Conservation (phyloP, 2,797 vertebrate species). For the Pseudochaenichthys georgianus region DNA sequence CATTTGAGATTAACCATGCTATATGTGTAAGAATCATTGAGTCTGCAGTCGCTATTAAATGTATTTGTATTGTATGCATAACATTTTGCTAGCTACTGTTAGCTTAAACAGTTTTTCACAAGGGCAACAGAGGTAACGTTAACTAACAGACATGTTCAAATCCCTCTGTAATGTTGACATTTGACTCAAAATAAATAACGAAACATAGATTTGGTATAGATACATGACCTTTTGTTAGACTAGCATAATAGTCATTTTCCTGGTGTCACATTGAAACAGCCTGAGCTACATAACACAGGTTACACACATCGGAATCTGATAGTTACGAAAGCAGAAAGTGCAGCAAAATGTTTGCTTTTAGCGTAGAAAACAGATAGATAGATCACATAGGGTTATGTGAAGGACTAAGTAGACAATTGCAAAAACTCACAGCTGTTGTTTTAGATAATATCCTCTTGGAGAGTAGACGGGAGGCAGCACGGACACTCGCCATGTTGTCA, state of each 20-base stretch:
- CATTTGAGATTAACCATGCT: rapidly evolving
- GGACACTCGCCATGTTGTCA: slow-evolving; percentile 76
- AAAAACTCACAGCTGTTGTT: slow-evolving; percentile 68
- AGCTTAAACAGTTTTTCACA: slow-evolving; percentile 20
- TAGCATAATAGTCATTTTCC: not conserved
- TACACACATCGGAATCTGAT: slow-evolving; percentile 64
- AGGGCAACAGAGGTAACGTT: slow-evolving; percentile 30
- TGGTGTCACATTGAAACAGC: slow-evolving; percentile 74
- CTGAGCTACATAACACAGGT: slow-evolving; percentile 67
- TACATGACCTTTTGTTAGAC: rapidly evolving
- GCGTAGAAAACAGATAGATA: not conserved
- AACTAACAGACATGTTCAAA: not conserved
- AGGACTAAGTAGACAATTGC: rapidly evolving
- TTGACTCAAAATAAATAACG: not conserved
- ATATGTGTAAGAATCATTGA: not conserved
- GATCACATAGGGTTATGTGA: rapidly evolving
- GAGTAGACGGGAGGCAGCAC: slow-evolving; percentile 70
- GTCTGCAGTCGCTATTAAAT: not conserved
- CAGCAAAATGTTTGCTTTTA: not conserved
- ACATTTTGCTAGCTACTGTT: not conserved
- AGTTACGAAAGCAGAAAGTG: slow-evolving; percentile 61
- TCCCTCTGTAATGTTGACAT: not conserved
- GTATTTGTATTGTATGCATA: not conserved
- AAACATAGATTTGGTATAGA: rapidly evolving
- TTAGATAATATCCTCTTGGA: slow-evolving; percentile 60